Percentiles rank a stretch among this genome's conserved stretches.
Evolutionary conservation across 2,797 vertebrate genomes (phyloP).

Genomic region (Molossus alvarezi): DNA sequence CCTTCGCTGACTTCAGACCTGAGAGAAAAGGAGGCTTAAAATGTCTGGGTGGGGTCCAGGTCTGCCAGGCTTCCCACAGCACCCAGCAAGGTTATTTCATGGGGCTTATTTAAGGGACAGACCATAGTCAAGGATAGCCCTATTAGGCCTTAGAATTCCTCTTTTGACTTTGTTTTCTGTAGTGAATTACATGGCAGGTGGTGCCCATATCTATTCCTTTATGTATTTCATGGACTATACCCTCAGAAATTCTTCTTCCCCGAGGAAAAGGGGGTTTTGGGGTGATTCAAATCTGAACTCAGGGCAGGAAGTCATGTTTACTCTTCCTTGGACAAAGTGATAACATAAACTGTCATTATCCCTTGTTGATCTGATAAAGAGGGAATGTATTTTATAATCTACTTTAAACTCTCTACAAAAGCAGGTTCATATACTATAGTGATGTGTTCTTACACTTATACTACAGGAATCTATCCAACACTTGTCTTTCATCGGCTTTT

Average conservation of each 20-base stretch:
- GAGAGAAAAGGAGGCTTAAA: neutral
- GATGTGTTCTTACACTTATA: neutral
- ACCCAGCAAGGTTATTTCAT: neutral
- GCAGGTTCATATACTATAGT: neutral
- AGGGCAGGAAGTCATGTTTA: neutral
- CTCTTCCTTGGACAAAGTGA: neutral
- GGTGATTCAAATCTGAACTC: conserved; percentile 30
- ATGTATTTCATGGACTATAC: neutral
- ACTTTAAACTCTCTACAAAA: neutral
- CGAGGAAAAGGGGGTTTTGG: conserved; percentile 30
- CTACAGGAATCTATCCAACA: neutral
- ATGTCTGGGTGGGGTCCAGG: neutral
- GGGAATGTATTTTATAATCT: neutral
- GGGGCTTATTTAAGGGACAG: neutral
- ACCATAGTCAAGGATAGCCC: neutral
- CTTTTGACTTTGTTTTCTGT: neutral
- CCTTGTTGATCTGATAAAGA: neutral
- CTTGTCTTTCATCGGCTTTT: neutral
- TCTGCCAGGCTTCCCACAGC: neutral
- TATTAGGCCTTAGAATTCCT: neutral
- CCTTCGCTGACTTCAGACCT: neutral
- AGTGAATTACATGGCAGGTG: neutral
- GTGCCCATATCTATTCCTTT: neutral
- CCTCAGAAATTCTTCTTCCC: conserved; percentile 2
- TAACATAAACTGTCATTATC: conserved; percentile 1